Base-by-base conservation (phyloP, 2,113 vertebrate genomes). In the Chrysemys picta region DNA sequence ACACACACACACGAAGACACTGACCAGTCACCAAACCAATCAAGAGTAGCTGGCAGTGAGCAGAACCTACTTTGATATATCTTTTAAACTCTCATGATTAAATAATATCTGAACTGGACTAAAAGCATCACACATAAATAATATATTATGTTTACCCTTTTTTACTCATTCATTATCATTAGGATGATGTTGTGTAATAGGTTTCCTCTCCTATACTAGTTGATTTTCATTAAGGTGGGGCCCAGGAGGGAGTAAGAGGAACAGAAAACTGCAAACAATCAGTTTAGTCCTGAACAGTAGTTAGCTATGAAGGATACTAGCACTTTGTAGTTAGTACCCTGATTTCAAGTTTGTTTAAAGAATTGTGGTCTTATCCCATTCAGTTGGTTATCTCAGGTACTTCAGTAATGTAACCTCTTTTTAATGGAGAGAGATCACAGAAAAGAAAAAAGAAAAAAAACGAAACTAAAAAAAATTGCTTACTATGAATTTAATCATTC, bases 201-300 rank as follows among this genome's bases (percentile, higher is more conserved):
- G 13, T 35, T 50, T 54, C 3, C 5, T 80, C 85, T 62, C 38
- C 6, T 47, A 24, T 9, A 80, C 29, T n/a, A 29, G 9, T 16
- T 80, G 5, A 47, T 22, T 80, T 80, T 65, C 35, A 13, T 25
- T 53, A 52, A 52, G 1, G 1, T 17, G 8, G 85, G 4, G 16
- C 49, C 53, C 83, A 29, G 10, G 3, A 38, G 2, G 56, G 24
- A 89, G 69, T 16, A 82, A 25, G 91, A 87, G 21, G 19, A 62
- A 54, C 2, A 59, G 49, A 49, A 91, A 80, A 22, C 19, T 54
- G 45, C 0, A 0, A 87, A 35, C 42, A 65, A 84, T 38, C 8
- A 0, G 1, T 50, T 84, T 56, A 49, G 8, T 83, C 54, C 1
- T 2, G 0, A 6, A 45, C 45, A 45, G 45, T 25, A 50, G 75